These are phyloP conservation scores for Rhineura floridana DNA, from an alignment of 2,113 vertebrate species.

Conservation along the genomic window DNA sequence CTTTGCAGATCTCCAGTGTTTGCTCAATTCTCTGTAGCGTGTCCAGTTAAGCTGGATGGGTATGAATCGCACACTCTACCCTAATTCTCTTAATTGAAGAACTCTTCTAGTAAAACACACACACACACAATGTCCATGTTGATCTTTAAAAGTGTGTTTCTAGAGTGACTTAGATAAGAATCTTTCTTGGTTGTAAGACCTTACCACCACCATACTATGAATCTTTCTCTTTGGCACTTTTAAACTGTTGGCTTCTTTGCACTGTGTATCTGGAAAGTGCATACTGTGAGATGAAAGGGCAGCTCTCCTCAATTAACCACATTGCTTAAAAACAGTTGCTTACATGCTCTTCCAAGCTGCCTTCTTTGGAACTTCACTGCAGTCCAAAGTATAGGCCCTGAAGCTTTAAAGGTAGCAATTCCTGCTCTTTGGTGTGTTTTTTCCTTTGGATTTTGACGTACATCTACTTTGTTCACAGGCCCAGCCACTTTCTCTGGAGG, in stretches of 20 bases:
- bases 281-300: background rate
- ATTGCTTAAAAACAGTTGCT: background rate
- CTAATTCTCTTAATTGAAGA: background rate
- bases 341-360: background rate
- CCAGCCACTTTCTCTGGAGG: constrained; percentile 93
- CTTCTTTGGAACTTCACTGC: background rate
- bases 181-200: background rate
- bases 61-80: background rate
- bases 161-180: background rate
- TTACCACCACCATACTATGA: background rate
- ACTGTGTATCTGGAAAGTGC: background rate
- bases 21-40: background rate
- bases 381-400: background rate
- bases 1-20: background rate
- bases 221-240: background rate
- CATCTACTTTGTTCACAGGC: constrained; percentile 69
- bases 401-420: background rate
- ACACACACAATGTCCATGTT: background rate
- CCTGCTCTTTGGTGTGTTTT: background rate
- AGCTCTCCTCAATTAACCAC: background rate
- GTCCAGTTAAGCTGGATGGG: background rate
- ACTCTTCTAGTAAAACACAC: background rate
- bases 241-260: background rate
- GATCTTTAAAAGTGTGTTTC: background rate
- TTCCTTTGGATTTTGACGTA: background rate